Conservation (phyloP, 2,797 vertebrate genomes). For the Eupleurogrammus muticus region DNA sequence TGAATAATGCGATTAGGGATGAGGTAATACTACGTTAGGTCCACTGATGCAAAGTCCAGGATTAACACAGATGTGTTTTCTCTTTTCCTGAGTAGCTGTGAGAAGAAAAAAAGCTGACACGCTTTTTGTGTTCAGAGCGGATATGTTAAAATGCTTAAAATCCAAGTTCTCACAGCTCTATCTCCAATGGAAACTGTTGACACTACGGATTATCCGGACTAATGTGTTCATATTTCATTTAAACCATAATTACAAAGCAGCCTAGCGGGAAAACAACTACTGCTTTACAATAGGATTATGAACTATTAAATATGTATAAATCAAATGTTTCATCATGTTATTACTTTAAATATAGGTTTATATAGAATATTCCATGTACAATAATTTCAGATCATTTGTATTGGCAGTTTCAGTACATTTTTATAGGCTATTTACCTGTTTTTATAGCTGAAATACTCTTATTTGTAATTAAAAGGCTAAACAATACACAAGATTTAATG, state of each 20-base stretch:
- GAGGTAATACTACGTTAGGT: constrained; percentile 23
- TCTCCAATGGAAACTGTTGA: background rate
- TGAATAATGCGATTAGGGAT: constrained; percentile 34
- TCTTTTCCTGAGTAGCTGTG: constrained; percentile 15
- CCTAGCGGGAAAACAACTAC: background rate
- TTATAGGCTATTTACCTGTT: no score
- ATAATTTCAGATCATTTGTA: no score
- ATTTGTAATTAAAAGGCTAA: no score
- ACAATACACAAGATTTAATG: no score
- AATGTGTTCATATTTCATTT: background rate
- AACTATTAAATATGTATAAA: no score
- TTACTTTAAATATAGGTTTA: no score
- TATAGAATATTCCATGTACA: no score
- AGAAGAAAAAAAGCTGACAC: constrained; percentile 11
- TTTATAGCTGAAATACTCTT: no score
- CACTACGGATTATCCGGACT: background rate
- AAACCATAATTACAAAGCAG: background rate
- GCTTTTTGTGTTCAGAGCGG: constrained; percentile 9
- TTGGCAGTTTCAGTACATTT: no score
- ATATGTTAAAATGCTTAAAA: constrained; percentile 14
- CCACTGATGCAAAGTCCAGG: background rate
- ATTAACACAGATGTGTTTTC: constrained; percentile 31
- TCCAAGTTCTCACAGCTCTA: background rate
- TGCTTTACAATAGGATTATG: no score
- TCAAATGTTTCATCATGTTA: no score